These are phyloP conservation scores for Cinclus mexicanus DNA, from an alignment of 2,113 vertebrate species.

Conservation along the genomic window DNA sequence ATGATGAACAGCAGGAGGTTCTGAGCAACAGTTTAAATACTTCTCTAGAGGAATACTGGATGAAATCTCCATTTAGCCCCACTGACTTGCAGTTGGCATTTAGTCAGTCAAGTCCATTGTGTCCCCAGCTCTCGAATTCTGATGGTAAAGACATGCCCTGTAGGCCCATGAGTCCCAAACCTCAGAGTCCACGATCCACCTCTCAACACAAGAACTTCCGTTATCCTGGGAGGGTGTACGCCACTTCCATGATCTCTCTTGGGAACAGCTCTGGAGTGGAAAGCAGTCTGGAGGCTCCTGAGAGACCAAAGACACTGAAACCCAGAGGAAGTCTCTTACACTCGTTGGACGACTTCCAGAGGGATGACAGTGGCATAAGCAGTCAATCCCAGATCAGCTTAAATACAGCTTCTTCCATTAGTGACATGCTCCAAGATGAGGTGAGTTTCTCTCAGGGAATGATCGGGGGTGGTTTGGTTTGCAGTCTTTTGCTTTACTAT, in stretches of 20 bases:
- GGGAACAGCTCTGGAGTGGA: conserved; percentile 72
- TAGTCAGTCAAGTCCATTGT: conserved; percentile 55
- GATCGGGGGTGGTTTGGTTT: background rate
- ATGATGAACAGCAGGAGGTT: conserved; percentile 24
- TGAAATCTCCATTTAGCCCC: conserved; percentile 46
- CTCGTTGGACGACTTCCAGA: conserved; percentile 67
- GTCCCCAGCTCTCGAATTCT: conserved; percentile 40
- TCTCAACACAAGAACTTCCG: conserved; percentile 63
- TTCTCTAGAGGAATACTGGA: conserved; percentile 58
- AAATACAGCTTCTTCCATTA: conserved; percentile 67
- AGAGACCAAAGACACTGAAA: conserved; percentile 77
- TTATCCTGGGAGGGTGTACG: conserved; percentile 65
- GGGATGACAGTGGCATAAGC: conserved; percentile 70
- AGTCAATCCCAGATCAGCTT: conserved; percentile 73
- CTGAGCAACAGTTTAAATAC: conserved; percentile 28
- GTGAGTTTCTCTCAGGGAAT: conserved; percentile 71
- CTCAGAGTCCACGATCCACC: conserved; percentile 72
- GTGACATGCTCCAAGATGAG: conserved; percentile 73
- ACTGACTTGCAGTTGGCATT: conserved; percentile 5
- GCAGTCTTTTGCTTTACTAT: background rate
- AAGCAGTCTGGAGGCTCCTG: conserved; percentile 63
- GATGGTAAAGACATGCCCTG: conserved; percentile 72
- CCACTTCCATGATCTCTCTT: conserved; percentile 75
- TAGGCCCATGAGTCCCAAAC: conserved; percentile 86
- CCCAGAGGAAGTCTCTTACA: conserved; percentile 74